Evolutionary conservation across 2,888 invertebrate species (phyloP).

Genomic region (Myopa testacea): DNA sequence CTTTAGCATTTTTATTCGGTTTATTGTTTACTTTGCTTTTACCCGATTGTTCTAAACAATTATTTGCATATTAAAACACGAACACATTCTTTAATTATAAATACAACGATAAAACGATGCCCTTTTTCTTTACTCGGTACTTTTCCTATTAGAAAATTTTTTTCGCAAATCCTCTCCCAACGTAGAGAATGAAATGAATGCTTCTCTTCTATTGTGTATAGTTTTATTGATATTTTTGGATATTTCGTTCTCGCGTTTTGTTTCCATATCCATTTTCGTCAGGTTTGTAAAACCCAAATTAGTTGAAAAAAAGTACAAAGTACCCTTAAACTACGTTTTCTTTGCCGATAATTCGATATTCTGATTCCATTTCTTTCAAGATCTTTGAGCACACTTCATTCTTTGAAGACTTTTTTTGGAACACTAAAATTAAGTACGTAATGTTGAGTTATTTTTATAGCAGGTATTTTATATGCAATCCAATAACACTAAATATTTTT

Average conservation of each 20-base stretch:
- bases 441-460: too few relatives aligned
- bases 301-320: background rate
- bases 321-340: too few relatives aligned
- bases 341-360: too few relatives aligned
- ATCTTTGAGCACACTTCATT: too few relatives aligned
- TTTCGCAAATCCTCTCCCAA: too few relatives aligned
- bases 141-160: too few relatives aligned
- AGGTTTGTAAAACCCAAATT: background rate
- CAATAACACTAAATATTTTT: background rate
- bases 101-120: background rate
- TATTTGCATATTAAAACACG: background rate
- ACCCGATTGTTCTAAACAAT: conserved; percentile 18
- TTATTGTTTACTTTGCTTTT: conserved; percentile 24
- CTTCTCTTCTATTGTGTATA: too few relatives aligned
- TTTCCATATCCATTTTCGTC: conserved; percentile 13
- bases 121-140: background rate
- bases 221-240: background rate
- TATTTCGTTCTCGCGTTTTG: background rate
- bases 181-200: too few relatives aligned
- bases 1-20: background rate
- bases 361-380: too few relatives aligned
- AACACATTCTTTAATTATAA: background rate
- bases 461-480: background rate
- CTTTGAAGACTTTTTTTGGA: too few relatives aligned
- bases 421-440: too few relatives aligned